Conservation (phyloP, 2,113 vertebrate species). For the Picathartes gymnocephalus region DNA sequence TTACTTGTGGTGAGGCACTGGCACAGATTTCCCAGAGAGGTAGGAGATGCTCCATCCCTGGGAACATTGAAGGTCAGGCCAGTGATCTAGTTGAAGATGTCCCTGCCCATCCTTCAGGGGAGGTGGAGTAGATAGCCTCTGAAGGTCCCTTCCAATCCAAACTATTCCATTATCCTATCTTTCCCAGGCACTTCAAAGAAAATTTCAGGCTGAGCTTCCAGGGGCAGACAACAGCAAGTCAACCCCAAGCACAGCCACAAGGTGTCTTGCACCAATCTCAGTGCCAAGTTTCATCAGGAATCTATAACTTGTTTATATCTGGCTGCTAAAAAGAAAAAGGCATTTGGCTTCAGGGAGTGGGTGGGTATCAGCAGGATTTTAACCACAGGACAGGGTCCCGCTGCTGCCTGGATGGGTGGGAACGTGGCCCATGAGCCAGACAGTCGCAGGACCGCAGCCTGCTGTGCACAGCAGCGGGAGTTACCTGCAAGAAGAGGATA, state of each 20-base stretch:
- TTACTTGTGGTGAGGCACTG: background rate
- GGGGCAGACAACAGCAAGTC: background rate
- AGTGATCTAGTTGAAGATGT: background rate
- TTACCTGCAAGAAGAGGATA: conserved; percentile 81
- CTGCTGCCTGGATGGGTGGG: background rate
- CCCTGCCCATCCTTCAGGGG: background rate
- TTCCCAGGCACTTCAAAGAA: background rate
- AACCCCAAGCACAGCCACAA: background rate
- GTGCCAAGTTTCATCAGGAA: background rate
- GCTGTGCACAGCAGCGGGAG: background rate
- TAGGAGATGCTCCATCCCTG: background rate
- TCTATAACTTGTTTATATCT: background rate
- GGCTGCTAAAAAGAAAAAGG: background rate
- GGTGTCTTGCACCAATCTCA: background rate
- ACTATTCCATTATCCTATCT: background rate
- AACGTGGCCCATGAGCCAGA: fast-evolving
- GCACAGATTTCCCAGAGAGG: background rate
- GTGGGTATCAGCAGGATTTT: background rate
- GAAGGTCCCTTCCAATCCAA: background rate
- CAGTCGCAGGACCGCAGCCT: fast-evolving
- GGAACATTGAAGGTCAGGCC: background rate
- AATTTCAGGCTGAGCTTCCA: background rate
- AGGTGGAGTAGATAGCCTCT: background rate
- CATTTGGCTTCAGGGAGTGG: background rate
- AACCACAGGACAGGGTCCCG: background rate